These are phyloP conservation scores for Magallana nippona DNA, from an alignment of 2,888 invertebrate species.

Conservation along the genomic window DNA sequence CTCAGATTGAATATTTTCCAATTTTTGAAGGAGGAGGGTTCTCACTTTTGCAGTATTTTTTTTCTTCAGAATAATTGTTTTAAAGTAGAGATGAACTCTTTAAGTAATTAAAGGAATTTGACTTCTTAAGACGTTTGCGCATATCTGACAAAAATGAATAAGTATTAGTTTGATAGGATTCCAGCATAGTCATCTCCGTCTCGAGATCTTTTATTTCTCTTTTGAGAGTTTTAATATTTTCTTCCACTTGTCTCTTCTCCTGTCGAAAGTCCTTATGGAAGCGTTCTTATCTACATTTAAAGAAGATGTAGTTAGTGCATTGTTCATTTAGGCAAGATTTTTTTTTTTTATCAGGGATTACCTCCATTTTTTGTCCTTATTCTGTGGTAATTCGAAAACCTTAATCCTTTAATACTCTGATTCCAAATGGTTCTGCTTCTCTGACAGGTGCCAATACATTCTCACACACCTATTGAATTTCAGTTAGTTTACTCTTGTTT, in stretches of 20 bases:
- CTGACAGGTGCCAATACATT: background rate
- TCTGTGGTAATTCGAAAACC: constrained; percentile 4
- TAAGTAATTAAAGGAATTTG: background rate
- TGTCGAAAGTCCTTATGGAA: background rate
- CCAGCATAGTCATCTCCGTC: background rate
- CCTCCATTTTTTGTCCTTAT: no score
- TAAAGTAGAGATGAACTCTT: background rate
- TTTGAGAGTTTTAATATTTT: background rate
- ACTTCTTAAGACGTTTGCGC: background rate
- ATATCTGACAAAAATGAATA: background rate
- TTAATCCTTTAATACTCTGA: background rate
- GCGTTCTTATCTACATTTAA: background rate
- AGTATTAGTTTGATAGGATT: background rate
- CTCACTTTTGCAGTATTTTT: no score
- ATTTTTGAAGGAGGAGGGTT: background rate
- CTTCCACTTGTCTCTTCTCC: background rate
- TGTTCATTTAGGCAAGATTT: constrained; percentile 1
- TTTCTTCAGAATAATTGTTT: background rate
- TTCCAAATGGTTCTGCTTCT: background rate
- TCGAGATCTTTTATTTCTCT: background rate
- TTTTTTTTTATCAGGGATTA: no score
- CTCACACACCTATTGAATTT: background rate
- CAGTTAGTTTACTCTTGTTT: background rate
- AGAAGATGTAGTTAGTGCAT: no score
- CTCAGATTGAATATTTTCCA: background rate